Conservation (phyloP, 2,797 vertebrate species). For the Rhinichthys osculus region DNA sequence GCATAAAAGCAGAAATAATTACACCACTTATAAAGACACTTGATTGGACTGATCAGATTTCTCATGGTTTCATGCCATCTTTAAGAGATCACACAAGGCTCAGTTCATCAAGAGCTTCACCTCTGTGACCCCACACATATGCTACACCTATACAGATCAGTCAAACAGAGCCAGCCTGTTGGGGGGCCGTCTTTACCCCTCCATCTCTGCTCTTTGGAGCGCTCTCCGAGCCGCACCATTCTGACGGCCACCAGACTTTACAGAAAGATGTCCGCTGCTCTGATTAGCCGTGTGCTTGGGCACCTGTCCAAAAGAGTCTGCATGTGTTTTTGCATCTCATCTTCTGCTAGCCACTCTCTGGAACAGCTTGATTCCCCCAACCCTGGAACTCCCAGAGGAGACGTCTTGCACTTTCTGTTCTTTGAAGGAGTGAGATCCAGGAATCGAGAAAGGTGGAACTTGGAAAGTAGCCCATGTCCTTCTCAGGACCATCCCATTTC, state of each 20-base stretch:
- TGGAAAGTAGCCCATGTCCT: constrained; percentile 51
- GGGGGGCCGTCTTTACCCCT: constrained; percentile 15
- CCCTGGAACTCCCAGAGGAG: constrained; percentile 57
- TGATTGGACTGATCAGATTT: constrained; percentile 40
- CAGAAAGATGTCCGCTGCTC: constrained; percentile 60
- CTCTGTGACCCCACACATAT: constrained; percentile 46
- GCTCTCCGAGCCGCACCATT: constrained; percentile 46
- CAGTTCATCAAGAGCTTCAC: constrained; percentile 32
- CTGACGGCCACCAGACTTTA: constrained; percentile 59
- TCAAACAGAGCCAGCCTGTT: constrained; percentile 43
- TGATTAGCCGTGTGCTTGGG: constrained; percentile 63
- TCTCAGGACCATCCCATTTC: constrained; percentile 24
- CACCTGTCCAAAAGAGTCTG: constrained; percentile 64
- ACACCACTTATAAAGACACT: constrained; percentile 10
- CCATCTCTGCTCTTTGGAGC: constrained; percentile 36
- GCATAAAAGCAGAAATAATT: neutral
- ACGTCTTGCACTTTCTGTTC: constrained; percentile 59
- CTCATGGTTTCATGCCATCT: constrained; percentile 21
- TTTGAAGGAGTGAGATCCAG: constrained; percentile 54
- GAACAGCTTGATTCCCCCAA: constrained; percentile 63
- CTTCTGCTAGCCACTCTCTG: constrained; percentile 53
- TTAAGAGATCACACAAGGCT: constrained; percentile 37
- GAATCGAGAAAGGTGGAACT: constrained; percentile 37
- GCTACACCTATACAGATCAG: constrained; percentile 52
- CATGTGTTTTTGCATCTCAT: constrained; percentile 63